A percentile compares a stretch with the other conserved stretches of the same genome.
Evolutionary conservation across 1,140 invertebrate genomes (phyloP).

Genomic region (silkworm (Bombyx mori)): ASM3026992v2 NC_085127.1:2243001-2243500

Average conservation of each 20-base stretch:
- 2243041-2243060: too few species aligned
- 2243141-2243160: too few species aligned
- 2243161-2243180: too few species aligned
- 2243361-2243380: slow-evolving; percentile 58
- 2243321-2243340: slow-evolving; percentile 10
- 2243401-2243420: slow-evolving; percentile 72
- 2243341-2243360: slow-evolving; percentile 39
- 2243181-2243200: too few species aligned
- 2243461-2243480: slow-evolving; percentile 70
- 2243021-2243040: too few species aligned
- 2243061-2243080: too few species aligned
- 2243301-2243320: slow-evolving; percentile 2
- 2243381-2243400: slow-evolving; percentile 62
- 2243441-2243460: slow-evolving; percentile 69
- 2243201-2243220: too few species aligned
- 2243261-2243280: background rate
- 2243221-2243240: too few species aligned
- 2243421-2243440: slow-evolving; percentile 63
- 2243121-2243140: too few species aligned
- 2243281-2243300: slow-evolving; percentile 34
- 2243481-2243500: slow-evolving; percentile 72
- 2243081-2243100: too few species aligned
- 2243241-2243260: background rate
- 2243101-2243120: too few species aligned
- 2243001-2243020: too few species aligned